A percentile compares a stretch with the other conserved stretches of the same genome.
Conservation (phyloP, 2,888 invertebrate species). For the Leistus spinibarbis region DNA sequence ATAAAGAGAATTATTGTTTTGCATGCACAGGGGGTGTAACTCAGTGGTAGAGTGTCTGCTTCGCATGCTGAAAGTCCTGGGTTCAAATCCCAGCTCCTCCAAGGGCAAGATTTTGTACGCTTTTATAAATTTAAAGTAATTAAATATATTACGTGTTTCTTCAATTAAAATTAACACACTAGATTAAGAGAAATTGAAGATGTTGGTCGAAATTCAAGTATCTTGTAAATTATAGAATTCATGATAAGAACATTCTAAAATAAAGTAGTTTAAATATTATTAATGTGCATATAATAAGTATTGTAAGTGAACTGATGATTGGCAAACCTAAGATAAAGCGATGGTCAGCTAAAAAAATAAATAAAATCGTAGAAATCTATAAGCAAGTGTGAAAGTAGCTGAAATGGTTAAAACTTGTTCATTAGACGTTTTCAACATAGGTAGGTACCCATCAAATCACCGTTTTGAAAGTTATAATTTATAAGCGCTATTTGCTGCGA, state of each 20-base stretch:
- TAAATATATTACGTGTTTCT: too few species aligned
- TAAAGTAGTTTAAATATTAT: too few species aligned
- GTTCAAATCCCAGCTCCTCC: slow-evolving; percentile 57
- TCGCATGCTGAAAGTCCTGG: slow-evolving; percentile 60
- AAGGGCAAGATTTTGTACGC: slow-evolving; percentile 29
- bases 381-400: not conserved
- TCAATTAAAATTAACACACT: too few species aligned
- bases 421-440: not conserved
- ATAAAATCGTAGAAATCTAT: not conserved
- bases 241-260: too few species aligned
- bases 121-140: too few species aligned
- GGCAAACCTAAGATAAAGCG: too few species aligned
- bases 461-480: not conserved
- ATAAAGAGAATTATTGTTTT: too few species aligned
- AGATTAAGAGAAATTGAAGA: too few species aligned
- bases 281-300: too few species aligned
- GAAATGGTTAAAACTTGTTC: not conserved
- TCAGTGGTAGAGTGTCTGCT: slow-evolving; percentile 61
- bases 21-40: slow-evolving; percentile 56
- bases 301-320: too few species aligned
- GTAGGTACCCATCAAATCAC: not conserved
- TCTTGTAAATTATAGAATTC: too few species aligned
- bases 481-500: not conserved
- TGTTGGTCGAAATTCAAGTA: too few species aligned
- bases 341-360: not conserved